phyloP scores from a whole-genome alignment of 2,113 vertebrate species.

The Dolichallabes microphthalmus region DNA sequence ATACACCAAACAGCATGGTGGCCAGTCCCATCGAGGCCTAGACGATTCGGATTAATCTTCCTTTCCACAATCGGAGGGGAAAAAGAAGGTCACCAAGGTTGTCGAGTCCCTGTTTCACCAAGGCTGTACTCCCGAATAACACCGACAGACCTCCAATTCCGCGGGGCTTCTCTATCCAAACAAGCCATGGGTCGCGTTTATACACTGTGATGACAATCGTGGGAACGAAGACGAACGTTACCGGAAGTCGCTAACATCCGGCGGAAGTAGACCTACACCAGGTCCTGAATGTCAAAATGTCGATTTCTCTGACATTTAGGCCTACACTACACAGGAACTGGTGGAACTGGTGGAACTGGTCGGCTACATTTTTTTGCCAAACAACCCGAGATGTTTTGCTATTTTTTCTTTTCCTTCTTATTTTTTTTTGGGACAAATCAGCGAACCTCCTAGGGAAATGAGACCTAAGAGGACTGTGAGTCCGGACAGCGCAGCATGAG shows the following conservation, averaged over 20 bases:
- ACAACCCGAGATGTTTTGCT: conserved; percentile 54
- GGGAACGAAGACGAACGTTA: conserved; percentile 79
- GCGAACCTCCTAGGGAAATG: conserved; percentile 61
- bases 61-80: conserved; percentile 28
- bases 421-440: conserved; percentile 55
- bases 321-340: conserved; percentile 22
- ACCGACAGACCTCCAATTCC: conserved; percentile 71
- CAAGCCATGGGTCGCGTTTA: conserved; percentile 83
- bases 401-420: conserved; percentile 41
- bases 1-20: conserved; percentile 99
- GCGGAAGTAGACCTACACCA: conserved; percentile 60
- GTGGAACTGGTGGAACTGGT: conserved; percentile 51
- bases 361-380: conserved; percentile 74
- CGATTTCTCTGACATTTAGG: conserved; percentile 61
- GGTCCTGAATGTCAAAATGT: conserved; percentile 60
- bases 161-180: conserved; percentile 78
- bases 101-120: conserved; percentile 43
- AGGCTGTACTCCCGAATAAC: conserved; percentile 42
- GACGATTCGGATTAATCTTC: conserved; percentile 67
- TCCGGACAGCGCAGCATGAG: conserved; percentile 74
- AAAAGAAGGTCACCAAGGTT: conserved; percentile 39
- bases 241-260: conserved; percentile 73
- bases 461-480: conserved; percentile 62
- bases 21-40: conserved; percentile 98
- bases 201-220: conserved; percentile 99